Conservation (phyloP, 2,113 vertebrate genomes). For the Gallinago media region DNA sequence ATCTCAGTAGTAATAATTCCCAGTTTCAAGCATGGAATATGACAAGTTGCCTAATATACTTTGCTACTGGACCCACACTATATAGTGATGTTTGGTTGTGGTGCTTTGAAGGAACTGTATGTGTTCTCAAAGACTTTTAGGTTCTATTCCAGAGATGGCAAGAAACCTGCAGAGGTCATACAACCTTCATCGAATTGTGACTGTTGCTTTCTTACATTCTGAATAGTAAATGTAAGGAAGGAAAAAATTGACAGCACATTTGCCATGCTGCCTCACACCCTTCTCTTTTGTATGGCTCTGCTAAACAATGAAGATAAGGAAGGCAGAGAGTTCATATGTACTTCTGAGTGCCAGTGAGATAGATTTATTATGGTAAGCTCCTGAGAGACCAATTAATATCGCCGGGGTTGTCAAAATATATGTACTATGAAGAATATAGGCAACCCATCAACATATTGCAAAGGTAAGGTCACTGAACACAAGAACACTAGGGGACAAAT, state of each 20-base stretch:
- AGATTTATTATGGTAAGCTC: constrained; percentile 52
- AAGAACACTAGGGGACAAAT: neutral
- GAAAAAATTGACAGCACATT: neutral
- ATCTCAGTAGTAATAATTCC: neutral
- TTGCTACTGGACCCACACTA: neutral
- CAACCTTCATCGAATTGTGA: neutral
- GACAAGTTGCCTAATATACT: neutral
- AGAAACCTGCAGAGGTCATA: neutral
- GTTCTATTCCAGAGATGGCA: neutral
- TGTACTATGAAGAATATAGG: constrained; percentile 46
- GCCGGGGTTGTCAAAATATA: constrained; percentile 55
- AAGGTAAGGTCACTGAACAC: constrained; percentile 52
- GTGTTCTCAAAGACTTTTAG: neutral
- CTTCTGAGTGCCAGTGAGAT: constrained; percentile 21
- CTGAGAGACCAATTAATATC: constrained; percentile 69
- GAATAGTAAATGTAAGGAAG: neutral
- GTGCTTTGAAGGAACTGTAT: neutral
- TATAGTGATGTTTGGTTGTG: neutral
- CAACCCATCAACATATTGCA: neutral
- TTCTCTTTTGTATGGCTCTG: neutral
- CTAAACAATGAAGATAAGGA: constrained; percentile 25
- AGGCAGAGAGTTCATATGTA: neutral
- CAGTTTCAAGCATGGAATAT: neutral
- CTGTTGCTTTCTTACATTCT: neutral
- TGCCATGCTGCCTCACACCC: neutral